Conservation (phyloP, 1,140 invertebrate genomes). For the Kradibia gibbosae region DNA sequence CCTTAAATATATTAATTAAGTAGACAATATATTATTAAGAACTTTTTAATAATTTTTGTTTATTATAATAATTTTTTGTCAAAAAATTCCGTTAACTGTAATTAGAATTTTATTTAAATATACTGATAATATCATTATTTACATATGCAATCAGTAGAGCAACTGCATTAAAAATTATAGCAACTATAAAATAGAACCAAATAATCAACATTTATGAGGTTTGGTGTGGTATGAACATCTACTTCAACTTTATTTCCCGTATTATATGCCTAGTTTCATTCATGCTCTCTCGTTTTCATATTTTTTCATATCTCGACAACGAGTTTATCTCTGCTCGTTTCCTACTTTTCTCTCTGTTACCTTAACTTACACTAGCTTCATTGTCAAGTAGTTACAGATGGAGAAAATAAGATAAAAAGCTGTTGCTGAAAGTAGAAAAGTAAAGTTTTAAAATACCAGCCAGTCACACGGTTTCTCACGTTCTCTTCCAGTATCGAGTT, state of each 20-base stretch:
- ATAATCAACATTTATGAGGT: constrained; percentile 24
- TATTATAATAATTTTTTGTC: background rate
- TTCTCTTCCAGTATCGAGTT: constrained; percentile 21
- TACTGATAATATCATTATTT: background rate
- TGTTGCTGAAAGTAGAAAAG: constrained; percentile 34
- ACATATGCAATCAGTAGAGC: background rate
- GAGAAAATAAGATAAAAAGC: constrained; percentile 22
- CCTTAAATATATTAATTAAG: no score
- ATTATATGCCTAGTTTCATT: background rate
- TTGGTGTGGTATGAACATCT: constrained; percentile 7
- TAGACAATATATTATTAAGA: no score
- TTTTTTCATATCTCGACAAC: constrained; percentile 5
- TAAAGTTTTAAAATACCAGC: constrained; percentile 37
- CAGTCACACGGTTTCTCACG: constrained; percentile 32
- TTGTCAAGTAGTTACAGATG: constrained; percentile 8
- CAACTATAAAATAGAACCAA: background rate
- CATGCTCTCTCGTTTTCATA: constrained; percentile 4
- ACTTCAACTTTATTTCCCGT: background rate
- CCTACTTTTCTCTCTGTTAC: background rate
- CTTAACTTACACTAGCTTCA: background rate
- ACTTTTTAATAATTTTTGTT: background rate
- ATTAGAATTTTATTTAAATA: background rate
- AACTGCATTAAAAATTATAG: background rate
- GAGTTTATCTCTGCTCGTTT: background rate
- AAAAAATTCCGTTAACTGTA: background rate